phyloP scores from a whole-genome alignment of 2,888 invertebrate genomes.

The Dione juno region DNA sequence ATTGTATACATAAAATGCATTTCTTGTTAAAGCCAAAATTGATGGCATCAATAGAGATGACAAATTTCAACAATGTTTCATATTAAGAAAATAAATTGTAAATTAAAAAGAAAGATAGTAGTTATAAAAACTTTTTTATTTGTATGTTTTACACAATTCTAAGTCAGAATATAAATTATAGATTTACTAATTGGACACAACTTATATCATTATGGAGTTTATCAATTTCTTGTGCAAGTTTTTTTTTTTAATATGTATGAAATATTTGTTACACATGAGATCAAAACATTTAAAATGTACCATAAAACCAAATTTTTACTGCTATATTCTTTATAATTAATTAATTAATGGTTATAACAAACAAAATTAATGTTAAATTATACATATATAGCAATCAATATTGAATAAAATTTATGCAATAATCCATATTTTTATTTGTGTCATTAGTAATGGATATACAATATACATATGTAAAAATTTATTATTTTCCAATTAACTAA shows the following conservation, averaged over 20 bases:
- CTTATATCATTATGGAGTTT: slow-evolving; percentile 26
- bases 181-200: slow-evolving; percentile 36
- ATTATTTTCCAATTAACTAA: not conserved
- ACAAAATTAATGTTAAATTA: slow-evolving; percentile 39
- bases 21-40: too few relatives aligned
- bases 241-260: slow-evolving; percentile 1
- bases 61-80: too few relatives aligned
- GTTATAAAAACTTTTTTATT: slow-evolving; percentile 45
- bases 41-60: too few relatives aligned
- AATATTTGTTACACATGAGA: slow-evolving; percentile 32
- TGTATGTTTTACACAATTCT: slow-evolving; percentile 46
- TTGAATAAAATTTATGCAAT: slow-evolving; percentile 40
- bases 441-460: slow-evolving; percentile 29
- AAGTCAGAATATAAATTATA: slow-evolving; percentile 47
- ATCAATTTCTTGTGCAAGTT: slow-evolving; percentile 37
- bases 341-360: slow-evolving; percentile 30
- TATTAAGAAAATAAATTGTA: not conserved
- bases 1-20: too few relatives aligned
- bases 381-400: slow-evolving; percentile 42
- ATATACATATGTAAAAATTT: not conserved
- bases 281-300: slow-evolving; percentile 26
- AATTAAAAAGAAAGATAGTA: not conserved
- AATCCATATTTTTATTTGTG: slow-evolving; percentile 32
- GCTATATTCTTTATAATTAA: slow-evolving; percentile 8
- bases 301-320: slow-evolving; percentile 11